Evolutionary conservation across 1,140 invertebrate genomes (phyloP).

Genomic region (Trachymyrmex cornetzi): DNA sequence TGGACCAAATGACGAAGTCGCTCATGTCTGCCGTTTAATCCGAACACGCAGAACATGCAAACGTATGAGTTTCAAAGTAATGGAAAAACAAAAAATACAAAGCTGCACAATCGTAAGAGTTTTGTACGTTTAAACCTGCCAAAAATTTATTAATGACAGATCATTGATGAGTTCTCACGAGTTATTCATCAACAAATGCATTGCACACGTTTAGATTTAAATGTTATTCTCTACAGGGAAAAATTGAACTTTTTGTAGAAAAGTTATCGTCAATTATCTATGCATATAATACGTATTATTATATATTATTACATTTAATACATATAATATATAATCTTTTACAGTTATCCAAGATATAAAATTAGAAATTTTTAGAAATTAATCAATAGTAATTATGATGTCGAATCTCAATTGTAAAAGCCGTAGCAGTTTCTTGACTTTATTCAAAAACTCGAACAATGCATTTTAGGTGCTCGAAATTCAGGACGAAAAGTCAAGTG

Average conservation of each 20-base stretch:
- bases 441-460: neutral
- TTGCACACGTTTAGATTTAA: conserved; percentile 9
- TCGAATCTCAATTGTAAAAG: conserved; percentile 37
- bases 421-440: neutral
- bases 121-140: conserved; percentile 7
- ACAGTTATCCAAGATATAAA: neutral
- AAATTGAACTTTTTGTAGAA: conserved; percentile 15
- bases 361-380: conserved; percentile 10
- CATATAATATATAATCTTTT: neutral
- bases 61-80: neutral
- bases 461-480: neutral
- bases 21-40: neutral
- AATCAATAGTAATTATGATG: conserved; percentile 15
- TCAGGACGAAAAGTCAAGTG: neutral
- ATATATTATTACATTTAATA: neutral
- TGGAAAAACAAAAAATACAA: neutral
- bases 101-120: neutral
- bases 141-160: conserved; percentile 14
- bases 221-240: neutral
- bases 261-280: conserved; percentile 12
- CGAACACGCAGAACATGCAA: neutral
- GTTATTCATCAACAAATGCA: neutral
- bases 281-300: neutral
- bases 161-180: conserved; percentile 48
- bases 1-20: neutral